phyloP scores from a whole-genome alignment of 2,113 vertebrate genomes.

The Mystacornis crossleyi region DNA sequence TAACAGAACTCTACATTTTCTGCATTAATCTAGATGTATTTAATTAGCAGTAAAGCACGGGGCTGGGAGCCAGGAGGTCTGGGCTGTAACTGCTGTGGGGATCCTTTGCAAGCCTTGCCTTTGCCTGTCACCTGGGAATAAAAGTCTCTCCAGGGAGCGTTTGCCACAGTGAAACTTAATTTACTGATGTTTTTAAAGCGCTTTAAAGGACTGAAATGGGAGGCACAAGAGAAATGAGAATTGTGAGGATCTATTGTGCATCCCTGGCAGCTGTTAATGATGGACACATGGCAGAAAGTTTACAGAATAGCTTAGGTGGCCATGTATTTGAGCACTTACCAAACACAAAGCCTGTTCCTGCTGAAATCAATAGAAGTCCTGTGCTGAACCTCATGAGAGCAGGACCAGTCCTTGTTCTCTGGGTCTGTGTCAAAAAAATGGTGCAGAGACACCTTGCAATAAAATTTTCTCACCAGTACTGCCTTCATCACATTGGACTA shows the following conservation, averaged over 20 bases:
- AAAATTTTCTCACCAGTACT: background rate
- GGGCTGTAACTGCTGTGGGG: conserved; percentile 11
- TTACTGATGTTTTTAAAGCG: conserved; percentile 38
- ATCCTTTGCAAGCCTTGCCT: conserved; percentile 25
- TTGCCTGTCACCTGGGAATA: conserved; percentile 49
- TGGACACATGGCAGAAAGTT: background rate
- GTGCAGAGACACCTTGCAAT: background rate
- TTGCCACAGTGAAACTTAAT: conserved; percentile 2
- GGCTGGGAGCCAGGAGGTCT: conserved; percentile 52
- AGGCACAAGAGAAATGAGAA: conserved; percentile 1
- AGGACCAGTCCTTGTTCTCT: background rate
- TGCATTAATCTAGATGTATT: conserved; percentile 26
- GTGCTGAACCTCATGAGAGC: background rate
- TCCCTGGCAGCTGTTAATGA: background rate
- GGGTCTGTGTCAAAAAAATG: background rate
- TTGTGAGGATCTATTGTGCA: background rate
- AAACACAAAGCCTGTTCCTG: background rate
- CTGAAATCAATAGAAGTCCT: background rate
- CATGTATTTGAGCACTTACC: background rate
- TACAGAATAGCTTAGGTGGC: background rate
- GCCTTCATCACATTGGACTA: background rate
- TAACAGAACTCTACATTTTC: conserved; percentile 39
- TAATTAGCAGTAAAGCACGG: conserved; percentile 46
- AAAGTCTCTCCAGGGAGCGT: conserved; percentile 21
- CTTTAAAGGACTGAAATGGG: conserved; percentile 2